Evolutionary conservation across 2,888 invertebrate species (phyloP).

Genomic region (Micropterix aruncella): DNA sequence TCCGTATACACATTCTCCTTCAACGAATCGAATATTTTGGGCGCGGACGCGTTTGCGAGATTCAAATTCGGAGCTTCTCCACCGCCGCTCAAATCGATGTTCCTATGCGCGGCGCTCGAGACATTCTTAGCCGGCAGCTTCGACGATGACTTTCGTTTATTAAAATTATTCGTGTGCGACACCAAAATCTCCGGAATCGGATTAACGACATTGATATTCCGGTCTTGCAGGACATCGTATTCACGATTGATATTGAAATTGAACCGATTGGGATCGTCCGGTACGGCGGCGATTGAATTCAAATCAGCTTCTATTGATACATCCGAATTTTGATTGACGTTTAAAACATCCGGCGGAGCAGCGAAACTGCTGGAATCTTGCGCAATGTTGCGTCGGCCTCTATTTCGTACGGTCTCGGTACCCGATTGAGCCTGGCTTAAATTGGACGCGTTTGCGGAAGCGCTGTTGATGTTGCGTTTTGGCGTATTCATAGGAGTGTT

Average conservation of each 20-base stretch:
- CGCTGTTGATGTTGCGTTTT: conserved; percentile 26
- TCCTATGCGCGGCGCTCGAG: conserved; percentile 26
- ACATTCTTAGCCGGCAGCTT: conserved; percentile 35
- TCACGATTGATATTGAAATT: conserved; percentile 10
- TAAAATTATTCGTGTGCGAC: conserved; percentile 31
- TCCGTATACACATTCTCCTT: conserved; percentile 75
- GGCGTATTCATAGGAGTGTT: conserved; percentile 21
- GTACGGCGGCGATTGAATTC: conserved; percentile 12
- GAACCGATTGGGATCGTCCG: conserved; percentile 16
- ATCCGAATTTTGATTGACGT: conserved; percentile 31
- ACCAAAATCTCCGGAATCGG: conserved; percentile 33
- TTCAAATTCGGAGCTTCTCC: conserved; percentile 29
- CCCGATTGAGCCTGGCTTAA: conserved; percentile 13
- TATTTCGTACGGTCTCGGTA: conserved; percentile 15
- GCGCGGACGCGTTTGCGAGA: conserved; percentile 37
- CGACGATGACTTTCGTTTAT: conserved; percentile 32
- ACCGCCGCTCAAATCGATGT: conserved; percentile 27
- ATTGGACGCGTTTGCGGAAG: conserved; percentile 14
- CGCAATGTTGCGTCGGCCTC: conserved; percentile 21
- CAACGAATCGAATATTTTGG: conserved; percentile 53
- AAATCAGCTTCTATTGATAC: conserved; percentile 15
- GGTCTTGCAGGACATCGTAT: conserved; percentile 10
- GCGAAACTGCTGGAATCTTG: conserved; percentile 32
- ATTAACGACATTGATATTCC: conserved; percentile 27
- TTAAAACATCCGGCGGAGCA: conserved; percentile 42